Percentiles rank a stretch among this genome's conserved stretches.
These are phyloP conservation scores for Myrmecophaga tridactyla DNA, from an alignment of 2,113 vertebrate genomes.

Conservation along the genomic window DNA sequence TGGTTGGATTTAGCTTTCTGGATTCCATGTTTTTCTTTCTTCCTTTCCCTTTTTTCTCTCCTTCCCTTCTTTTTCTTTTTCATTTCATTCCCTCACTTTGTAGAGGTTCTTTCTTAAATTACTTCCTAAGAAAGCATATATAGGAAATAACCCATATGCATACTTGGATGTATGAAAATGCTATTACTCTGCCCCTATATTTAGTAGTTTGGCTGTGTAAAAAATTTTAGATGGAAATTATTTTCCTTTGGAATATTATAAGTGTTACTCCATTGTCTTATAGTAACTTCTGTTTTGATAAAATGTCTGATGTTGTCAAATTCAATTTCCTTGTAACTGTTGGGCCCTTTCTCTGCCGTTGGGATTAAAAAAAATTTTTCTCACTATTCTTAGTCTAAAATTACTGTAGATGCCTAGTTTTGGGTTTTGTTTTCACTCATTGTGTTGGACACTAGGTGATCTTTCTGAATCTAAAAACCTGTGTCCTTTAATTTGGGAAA, in stretches of 20 bases:
- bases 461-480: conserved; percentile 9
- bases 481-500: not conserved
- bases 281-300: not conserved
- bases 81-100: not conserved
- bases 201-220: not conserved
- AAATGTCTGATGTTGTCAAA: not conserved
- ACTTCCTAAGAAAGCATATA: not conserved
- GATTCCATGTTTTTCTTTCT: not conserved
- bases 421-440: not conserved
- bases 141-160: not conserved
- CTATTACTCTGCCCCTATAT: not conserved
- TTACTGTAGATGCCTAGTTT: not conserved
- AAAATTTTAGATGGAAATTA: not conserved
- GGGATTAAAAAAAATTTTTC: not conserved
- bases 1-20: conserved; percentile 32
- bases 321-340: not conserved
- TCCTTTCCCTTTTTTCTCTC: too few species aligned
- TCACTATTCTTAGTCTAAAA: not conserved
- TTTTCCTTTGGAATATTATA: conserved; percentile 3
- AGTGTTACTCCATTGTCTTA: not conserved
- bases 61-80: not conserved
- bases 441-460: not conserved
- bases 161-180: not conserved
- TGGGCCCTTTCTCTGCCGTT: not conserved
- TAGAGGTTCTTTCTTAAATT: not conserved